Percentiles rank a stretch among this genome's conserved stretches.
These are phyloP conservation scores for Tetropium fuscum DNA, from an alignment of 2,888 invertebrate genomes.

Conservation along the genomic window DNA sequence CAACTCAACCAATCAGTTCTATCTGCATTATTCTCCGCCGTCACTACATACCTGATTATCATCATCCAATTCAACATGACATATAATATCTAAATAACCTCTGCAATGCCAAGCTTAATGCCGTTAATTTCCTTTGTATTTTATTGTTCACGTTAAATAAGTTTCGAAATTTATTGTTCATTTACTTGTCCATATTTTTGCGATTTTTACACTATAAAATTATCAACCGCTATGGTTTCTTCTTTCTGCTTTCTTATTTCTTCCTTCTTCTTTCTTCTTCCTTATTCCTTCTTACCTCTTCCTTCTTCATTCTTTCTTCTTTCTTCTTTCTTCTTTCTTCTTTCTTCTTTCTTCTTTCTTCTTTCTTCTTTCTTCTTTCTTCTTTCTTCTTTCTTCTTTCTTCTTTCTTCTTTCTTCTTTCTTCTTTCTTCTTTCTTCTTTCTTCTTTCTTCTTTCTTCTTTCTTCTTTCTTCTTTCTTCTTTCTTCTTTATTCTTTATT, in stretches of 20 bases:
- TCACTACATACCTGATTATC: slow-evolving; percentile 38
- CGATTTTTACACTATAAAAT: too few species aligned
- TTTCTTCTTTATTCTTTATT: too few species aligned
- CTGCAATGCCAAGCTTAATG: too few species aligned
- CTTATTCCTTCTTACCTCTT: not conserved
- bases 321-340: not conserved
- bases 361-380: not conserved
- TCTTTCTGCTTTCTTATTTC: too few species aligned
- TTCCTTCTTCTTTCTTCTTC: not conserved
- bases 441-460: not conserved
- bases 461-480: not conserved
- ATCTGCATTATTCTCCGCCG: slow-evolving; percentile 33
- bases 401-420: not conserved
- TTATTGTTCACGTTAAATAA: too few species aligned
- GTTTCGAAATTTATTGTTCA: too few species aligned
- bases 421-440: not conserved
- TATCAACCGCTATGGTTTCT: too few species aligned
- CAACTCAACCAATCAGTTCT: slow-evolving; percentile 35
- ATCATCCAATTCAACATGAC: slow-evolving; percentile 39
- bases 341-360: not conserved
- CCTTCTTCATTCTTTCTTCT: not conserved
- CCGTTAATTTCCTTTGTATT: too few species aligned
- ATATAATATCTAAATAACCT: too few species aligned
- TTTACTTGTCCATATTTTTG: too few species aligned
- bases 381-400: not conserved